Evolutionary conservation across 2,888 invertebrate genomes (phyloP).

Genomic region (Folsomia manolachei): DNA sequence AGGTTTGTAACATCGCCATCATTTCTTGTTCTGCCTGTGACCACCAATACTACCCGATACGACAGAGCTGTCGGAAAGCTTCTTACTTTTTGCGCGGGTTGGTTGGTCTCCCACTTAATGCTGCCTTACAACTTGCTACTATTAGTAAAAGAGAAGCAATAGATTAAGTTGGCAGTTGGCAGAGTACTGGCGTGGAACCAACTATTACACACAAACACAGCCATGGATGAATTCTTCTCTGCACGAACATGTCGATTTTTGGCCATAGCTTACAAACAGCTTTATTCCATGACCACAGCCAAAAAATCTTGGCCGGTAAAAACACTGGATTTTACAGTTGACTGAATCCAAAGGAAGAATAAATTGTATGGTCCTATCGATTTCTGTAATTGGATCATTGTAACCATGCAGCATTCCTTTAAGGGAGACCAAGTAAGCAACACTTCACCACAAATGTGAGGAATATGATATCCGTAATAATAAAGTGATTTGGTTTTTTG

Average conservation of each 20-base stretch:
- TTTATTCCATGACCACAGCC: conserved; percentile 4
- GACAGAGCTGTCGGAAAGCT: neutral
- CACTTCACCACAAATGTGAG: too few species aligned
- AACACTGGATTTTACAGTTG: neutral
- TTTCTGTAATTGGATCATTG: neutral
- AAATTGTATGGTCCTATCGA: neutral
- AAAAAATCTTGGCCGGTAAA: neutral
- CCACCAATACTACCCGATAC: neutral
- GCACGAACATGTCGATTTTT: neutral
- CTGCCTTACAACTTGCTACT: too few species aligned
- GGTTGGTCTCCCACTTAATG: neutral
- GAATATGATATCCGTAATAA: too few species aligned
- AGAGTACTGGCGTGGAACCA: neutral
- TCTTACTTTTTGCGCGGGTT: neutral
- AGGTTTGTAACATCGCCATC: too few species aligned
- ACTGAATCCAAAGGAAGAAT: neutral
- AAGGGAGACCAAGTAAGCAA: too few species aligned
- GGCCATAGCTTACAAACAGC: neutral
- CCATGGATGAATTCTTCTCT: neutral
- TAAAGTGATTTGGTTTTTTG: too few species aligned
- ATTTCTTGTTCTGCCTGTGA: too few species aligned
- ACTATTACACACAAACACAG: neutral
- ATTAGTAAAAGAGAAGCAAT: neutral
- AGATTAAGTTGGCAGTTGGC: neutral
- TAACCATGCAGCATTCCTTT: neutral